Evolutionary conservation across 2,888 invertebrate genomes (phyloP), one percentile per base, ranked within the genome.

Genomic region (Tillus elongatus): DNA sequence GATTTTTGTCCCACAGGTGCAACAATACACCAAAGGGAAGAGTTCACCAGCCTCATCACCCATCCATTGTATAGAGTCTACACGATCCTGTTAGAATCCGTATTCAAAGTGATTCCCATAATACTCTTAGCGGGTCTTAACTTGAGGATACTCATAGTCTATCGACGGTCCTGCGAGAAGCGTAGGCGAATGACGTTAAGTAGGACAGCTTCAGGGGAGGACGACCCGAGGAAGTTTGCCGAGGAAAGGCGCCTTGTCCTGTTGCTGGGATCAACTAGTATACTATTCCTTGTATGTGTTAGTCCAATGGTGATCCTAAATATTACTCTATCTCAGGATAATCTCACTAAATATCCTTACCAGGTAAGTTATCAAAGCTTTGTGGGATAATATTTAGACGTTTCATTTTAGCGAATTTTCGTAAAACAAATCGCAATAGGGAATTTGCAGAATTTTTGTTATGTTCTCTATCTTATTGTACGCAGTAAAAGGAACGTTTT

Each of bases 261-360:
- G 29, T 64, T 81, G 27, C 60, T 81, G 33, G 78, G 77, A 15
- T 77, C 76, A 40, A 80, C 79, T 3, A 78, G 78, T 45, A 72
- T 79, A 34, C 58, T 80, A 29, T 81, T 81, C 58, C 66, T 81
- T 33, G 69, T 79, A 11, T 80, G 80, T 58, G 77, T 80, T 16
- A 79, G 78, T 10, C 80, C 80, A 1, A 79, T 80, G 79, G 78
- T 79, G 36, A 75, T 80, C 44, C 66, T 80, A 9, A 79, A 79
- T 51, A 74, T 80, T 46, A 79, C 79, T 8, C 66, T 81, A 44
- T 77, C 75, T 16, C 73, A 77, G 46, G 69, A 70, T 42, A 75
- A 77, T 53, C 62, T 77, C 46, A 70, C 70, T 27, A 68, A 70
- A 47, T 78, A 74, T 55, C 70, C 76, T 26, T 79, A 79, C 59